phyloP scores from a whole-genome alignment of 2,113 vertebrate genomes.

The Boleophthalmus pectinirostris region DNA sequence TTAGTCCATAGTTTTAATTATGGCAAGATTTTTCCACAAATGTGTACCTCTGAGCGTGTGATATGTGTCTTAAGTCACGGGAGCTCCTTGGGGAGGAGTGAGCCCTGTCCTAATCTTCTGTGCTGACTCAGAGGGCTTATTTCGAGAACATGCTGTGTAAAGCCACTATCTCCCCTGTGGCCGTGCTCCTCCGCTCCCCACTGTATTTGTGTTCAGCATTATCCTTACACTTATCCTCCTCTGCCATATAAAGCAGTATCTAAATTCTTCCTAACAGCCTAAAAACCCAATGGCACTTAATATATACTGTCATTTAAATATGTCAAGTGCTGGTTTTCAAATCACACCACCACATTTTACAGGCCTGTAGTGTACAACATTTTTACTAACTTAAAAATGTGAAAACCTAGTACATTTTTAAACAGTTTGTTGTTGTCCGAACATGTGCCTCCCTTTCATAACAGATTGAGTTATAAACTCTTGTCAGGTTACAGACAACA shows the following conservation, averaged over 20 bases:
- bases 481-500: too few relatives aligned
- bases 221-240: slow-evolving; percentile 58
- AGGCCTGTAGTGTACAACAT: too few relatives aligned
- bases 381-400: too few relatives aligned
- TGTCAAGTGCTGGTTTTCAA: too few relatives aligned
- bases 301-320: neutral
- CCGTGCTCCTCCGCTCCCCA: slow-evolving; percentile 32
- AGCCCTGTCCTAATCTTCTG: slow-evolving; percentile 63
- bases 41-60: neutral
- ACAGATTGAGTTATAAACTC: too few relatives aligned
- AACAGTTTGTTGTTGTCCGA: too few relatives aligned
- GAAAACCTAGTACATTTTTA: too few relatives aligned
- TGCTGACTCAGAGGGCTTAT: slow-evolving; percentile 72
- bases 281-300: slow-evolving; percentile 31
- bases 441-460: too few relatives aligned
- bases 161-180: slow-evolving; percentile 54
- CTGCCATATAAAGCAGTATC: slow-evolving; percentile 45
- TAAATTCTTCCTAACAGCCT: slow-evolving; percentile 39
- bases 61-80: slow-evolving; percentile 11
- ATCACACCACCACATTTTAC: neutral
- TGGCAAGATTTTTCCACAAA: slow-evolving; percentile 3
- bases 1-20: neutral
- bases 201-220: slow-evolving; percentile 52
- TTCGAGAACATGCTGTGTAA: slow-evolving; percentile 62
- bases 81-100: slow-evolving; percentile 50